Evolutionary conservation across 2,113 vertebrate species (phyloP).

Genomic region (Dasypus novemcinctus): DNA sequence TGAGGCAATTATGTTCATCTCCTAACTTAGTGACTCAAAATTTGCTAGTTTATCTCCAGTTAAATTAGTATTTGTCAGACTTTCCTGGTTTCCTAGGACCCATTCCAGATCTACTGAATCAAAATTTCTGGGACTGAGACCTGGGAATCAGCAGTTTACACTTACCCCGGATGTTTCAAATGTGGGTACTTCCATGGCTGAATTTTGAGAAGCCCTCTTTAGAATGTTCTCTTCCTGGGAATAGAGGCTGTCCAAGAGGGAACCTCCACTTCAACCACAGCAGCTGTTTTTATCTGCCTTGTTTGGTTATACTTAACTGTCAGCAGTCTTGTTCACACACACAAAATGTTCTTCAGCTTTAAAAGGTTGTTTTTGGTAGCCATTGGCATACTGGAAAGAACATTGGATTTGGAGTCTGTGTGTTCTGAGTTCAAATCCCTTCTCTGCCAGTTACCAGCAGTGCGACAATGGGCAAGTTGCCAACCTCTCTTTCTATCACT

Average conservation of each 20-base stretch:
- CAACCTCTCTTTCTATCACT: neutral
- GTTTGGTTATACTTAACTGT: neutral
- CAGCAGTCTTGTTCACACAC: neutral
- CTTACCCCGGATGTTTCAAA: neutral
- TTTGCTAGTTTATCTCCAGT: neutral
- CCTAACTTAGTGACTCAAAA: neutral
- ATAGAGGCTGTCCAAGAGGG: neutral
- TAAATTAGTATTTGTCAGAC: neutral
- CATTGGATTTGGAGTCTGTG: neutral
- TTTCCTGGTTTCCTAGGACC: neutral
- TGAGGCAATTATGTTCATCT: neutral
- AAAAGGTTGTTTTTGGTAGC: neutral
- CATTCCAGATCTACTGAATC: neutral
- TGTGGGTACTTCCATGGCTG: neutral
- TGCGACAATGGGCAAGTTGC: neutral
- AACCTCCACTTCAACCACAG: neutral
- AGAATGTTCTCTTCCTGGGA: neutral
- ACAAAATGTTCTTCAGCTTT: neutral
- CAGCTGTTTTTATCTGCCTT: neutral
- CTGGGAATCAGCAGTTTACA: neutral
- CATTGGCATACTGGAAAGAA: neutral
- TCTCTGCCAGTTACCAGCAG: conserved; percentile 15
- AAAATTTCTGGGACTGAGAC: neutral
- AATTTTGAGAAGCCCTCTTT: neutral
- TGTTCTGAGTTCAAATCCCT: conserved; percentile 11